phyloP scores from a whole-genome alignment of 2,113 vertebrate species.

The Puffinus mauretanicus region DNA sequence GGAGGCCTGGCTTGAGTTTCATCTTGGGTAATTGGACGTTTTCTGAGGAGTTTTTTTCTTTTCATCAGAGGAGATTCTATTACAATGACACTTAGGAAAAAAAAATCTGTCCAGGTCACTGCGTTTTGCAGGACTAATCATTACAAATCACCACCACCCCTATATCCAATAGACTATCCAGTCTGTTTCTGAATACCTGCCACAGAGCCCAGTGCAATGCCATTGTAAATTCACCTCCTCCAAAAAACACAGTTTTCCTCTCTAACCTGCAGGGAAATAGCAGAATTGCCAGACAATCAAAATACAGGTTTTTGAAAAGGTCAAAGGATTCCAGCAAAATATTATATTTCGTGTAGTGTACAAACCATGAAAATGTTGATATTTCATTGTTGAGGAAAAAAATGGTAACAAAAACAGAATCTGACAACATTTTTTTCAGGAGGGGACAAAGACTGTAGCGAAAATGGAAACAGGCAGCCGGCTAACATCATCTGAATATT shows the following conservation, averaged over 20 bases:
- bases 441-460: neutral
- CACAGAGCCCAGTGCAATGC: neutral
- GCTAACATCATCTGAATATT: neutral
- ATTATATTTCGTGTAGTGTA: slow-evolving; percentile 55
- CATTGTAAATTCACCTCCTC: slow-evolving; percentile 28
- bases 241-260: slow-evolving; percentile 18
- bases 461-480: slow-evolving; percentile 3
- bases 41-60: neutral
- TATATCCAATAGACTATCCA: neutral
- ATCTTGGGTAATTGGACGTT: slow-evolving; percentile 6
- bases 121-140: slow-evolving; percentile 10
- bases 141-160: slow-evolving; percentile 34
- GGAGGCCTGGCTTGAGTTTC: neutral
- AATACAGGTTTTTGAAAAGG: slow-evolving; percentile 67
- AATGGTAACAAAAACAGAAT: slow-evolving; percentile 23
- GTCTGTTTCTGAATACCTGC: slow-evolving; percentile 5
- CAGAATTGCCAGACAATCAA: slow-evolving; percentile 60
- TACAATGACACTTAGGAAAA: neutral
- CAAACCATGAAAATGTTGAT: slow-evolving; percentile 55
- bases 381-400: slow-evolving; percentile 46
- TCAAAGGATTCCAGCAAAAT: slow-evolving; percentile 62
- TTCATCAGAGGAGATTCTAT: slow-evolving; percentile 17
- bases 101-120: neutral
- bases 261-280: slow-evolving; percentile 56
- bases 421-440: neutral